A percentile compares a stretch with the other conserved stretches of the same genome.
Evolutionary conservation across 2,888 invertebrate genomes (phyloP).

Genomic region (Molorchus minor): DNA sequence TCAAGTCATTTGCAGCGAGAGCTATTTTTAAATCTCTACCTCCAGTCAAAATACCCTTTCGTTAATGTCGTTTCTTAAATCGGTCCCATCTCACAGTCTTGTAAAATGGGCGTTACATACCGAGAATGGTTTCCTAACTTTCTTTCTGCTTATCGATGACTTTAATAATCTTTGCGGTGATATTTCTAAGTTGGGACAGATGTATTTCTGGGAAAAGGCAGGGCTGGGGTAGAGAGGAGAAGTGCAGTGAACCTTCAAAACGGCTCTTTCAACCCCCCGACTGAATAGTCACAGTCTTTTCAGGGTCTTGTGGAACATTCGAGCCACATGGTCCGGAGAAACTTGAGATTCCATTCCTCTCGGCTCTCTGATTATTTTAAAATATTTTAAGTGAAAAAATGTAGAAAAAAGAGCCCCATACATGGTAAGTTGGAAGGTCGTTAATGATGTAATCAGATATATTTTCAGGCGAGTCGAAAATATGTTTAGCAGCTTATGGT

Average conservation of each 20-base stretch:
- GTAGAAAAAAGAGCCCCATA: slow-evolving; percentile 14
- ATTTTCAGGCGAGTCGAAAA: slow-evolving; percentile 10
- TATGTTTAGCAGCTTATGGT: background rate
- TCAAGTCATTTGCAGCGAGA: slow-evolving; percentile 37
- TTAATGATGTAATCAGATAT: slow-evolving; percentile 24
- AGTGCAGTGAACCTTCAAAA: slow-evolving; percentile 46
- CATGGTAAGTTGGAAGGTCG: background rate
- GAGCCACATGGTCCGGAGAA: slow-evolving; percentile 44
- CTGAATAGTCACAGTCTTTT: slow-evolving; percentile 22
- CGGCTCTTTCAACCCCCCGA: slow-evolving; percentile 25
- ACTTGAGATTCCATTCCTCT: slow-evolving; percentile 45
- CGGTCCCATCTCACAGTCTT: slow-evolving; percentile 14
- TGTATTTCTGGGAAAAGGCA: slow-evolving; percentile 50
- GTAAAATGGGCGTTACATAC: slow-evolving; percentile 38
- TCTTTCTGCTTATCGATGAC: slow-evolving; percentile 47
- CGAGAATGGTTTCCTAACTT: slow-evolving; percentile 42
- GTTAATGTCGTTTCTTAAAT: slow-evolving; percentile 34
- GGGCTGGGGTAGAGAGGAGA: slow-evolving; percentile 14
- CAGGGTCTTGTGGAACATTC: slow-evolving; percentile 36
- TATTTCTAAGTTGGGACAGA: slow-evolving; percentile 53
- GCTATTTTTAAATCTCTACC: slow-evolving; percentile 45
- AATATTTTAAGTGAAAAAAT: slow-evolving; percentile 3
- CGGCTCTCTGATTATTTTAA: slow-evolving; percentile 20
- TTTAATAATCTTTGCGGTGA: slow-evolving; percentile 46
- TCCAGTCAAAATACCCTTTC: slow-evolving; percentile 43